phyloP scores from a whole-genome alignment of 2,888 invertebrate genomes.

The Nephrotoma appendiculata region DNA sequence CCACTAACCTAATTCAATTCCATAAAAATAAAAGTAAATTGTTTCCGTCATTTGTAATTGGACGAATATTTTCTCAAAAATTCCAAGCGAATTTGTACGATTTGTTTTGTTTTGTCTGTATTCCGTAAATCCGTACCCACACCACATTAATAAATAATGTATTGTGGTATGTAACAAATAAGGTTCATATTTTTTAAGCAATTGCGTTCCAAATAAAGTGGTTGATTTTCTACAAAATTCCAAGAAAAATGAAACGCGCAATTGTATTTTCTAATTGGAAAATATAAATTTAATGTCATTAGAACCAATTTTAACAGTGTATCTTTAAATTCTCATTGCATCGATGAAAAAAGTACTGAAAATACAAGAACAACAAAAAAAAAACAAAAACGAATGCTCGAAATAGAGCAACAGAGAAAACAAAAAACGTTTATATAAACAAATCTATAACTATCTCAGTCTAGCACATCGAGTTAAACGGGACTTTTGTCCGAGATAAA shows the following conservation, averaged over 20 bases:
- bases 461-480: not conserved
- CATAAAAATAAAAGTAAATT: not conserved
- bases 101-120: not conserved
- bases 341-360: not conserved
- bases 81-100: not conserved
- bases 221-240: not conserved
- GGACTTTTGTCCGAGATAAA: not conserved
- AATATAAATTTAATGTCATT: not conserved
- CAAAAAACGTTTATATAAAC: not conserved
- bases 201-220: not conserved
- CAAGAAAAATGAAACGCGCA: not conserved
- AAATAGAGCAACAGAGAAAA: not conserved
- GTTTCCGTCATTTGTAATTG: not conserved
- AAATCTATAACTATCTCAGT: not conserved
- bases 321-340: not conserved
- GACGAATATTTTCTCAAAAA: not conserved
- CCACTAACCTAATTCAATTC: not conserved
- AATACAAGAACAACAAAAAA: not conserved
- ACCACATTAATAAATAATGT: too few species aligned
- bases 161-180: too few species aligned
- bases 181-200: not conserved
- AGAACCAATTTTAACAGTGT: not conserved
- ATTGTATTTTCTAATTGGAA: not conserved
- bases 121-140: not conserved
- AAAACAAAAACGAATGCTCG: not conserved